A percentile compares a stretch with the other conserved stretches of the same genome.
Evolutionary conservation across 1,140 invertebrate genomes (phyloP).

Genomic region (Ips typographus): DNA sequence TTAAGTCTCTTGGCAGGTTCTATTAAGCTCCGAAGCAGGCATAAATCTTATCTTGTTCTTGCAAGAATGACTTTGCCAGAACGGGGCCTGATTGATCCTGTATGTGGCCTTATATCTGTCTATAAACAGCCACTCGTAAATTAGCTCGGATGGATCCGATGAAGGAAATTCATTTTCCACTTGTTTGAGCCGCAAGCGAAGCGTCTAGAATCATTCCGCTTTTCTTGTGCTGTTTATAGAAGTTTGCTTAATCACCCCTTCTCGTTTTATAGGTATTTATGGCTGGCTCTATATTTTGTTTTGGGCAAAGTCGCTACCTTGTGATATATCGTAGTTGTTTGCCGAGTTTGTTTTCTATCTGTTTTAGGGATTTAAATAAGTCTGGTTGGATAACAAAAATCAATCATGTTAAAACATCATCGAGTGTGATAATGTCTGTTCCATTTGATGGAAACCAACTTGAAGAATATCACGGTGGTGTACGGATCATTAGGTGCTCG

Average conservation of each 20-base stretch:
- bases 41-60: conserved; percentile 53
- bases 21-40: conserved; percentile 5
- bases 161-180: conserved; percentile 55
- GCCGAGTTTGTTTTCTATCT: conserved; percentile 22
- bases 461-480: conserved; percentile 27
- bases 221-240: conserved; percentile 40
- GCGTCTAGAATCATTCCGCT: conserved; percentile 40
- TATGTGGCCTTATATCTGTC: conserved; percentile 50
- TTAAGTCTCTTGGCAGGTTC: conserved; percentile 6
- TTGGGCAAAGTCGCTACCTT: conserved; percentile 9
- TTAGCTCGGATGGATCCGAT: conserved; percentile 53
- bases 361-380: neutral
- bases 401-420: too few species aligned
- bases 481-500: conserved; percentile 46
- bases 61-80: conserved; percentile 49
- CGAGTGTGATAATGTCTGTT: conserved; percentile 9
- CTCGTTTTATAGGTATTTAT: conserved; percentile 39
- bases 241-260: conserved; percentile 41
- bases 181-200: conserved; percentile 51
- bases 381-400: neutral
- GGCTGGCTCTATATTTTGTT: conserved; percentile 31
- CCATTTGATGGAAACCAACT: conserved; percentile 24
- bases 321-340: conserved; percentile 19
- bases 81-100: conserved; percentile 48
- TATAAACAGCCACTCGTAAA: conserved; percentile 53